phyloP scores from a whole-genome alignment of 92 coral and sea anemone genomes.

The Muricea muricata region DNA sequence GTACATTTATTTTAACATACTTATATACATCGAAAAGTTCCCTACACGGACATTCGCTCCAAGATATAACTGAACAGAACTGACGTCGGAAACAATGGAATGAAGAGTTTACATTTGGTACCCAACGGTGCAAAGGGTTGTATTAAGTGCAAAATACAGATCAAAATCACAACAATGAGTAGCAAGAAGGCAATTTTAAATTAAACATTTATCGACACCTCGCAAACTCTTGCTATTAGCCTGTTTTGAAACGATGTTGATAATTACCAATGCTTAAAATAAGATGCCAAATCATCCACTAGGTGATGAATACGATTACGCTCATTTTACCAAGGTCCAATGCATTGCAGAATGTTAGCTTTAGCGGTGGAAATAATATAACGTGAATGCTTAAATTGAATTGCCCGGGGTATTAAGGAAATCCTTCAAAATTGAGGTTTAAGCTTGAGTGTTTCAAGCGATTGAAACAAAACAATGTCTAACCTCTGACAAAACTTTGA shows the following conservation, averaged over 20 bases:
- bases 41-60: slow-evolving; percentile 8
- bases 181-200: not conserved
- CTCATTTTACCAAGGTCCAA: not conserved
- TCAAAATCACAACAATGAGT: slow-evolving; percentile 23
- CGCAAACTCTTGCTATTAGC: not conserved
- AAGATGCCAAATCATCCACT: not conserved
- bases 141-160: slow-evolving; percentile 9
- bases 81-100: not conserved
- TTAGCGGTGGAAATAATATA: slow-evolving; percentile 41
- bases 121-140: not conserved
- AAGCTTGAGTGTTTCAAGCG: slow-evolving; percentile 4
- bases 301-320: not conserved
- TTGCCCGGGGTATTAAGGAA: not conserved
- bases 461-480: slow-evolving; percentile 14
- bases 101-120: not conserved
- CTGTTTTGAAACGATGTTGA: slow-evolving; percentile 3
- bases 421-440: slow-evolving; percentile 52
- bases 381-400: not conserved
- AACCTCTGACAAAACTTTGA: slow-evolving; percentile 56
- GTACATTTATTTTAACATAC: not conserved
- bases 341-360: slow-evolving; percentile 15
- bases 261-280: slow-evolving; percentile 5
- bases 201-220: slow-evolving; percentile 22
- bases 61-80: not conserved
- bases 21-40: not conserved